Conservation (phyloP, 2,888 invertebrate genomes). For the Marasmarcha lunaedactyla region DNA sequence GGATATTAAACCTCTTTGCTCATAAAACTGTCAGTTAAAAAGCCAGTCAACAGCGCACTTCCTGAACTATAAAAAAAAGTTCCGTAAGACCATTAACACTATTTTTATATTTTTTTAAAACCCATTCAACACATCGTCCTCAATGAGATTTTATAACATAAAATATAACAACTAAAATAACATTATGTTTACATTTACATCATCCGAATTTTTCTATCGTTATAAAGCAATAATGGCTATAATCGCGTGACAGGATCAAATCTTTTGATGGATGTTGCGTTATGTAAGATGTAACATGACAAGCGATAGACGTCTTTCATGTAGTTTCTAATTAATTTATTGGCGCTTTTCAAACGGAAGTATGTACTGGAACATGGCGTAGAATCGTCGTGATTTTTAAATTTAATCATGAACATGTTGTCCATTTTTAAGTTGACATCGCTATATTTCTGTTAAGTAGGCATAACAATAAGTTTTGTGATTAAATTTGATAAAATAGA, state of each 20-base stretch:
- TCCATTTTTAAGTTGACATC: too few species aligned
- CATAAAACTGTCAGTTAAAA: conserved; percentile 60
- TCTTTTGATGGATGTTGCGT: conserved; percentile 21
- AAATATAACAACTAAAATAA: conserved; percentile 47
- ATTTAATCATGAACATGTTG: too few species aligned
- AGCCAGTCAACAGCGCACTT: conserved; percentile 49
- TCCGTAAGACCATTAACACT: conserved; percentile 54
- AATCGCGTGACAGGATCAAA: conserved; percentile 26
- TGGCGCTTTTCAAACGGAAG: conserved; percentile 58
- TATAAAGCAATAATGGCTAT: conserved; percentile 26
- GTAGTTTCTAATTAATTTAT: conserved; percentile 57
- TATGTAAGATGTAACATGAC: conserved; percentile 31
- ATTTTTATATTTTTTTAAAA: conserved; percentile 48
- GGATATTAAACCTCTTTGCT: conserved; percentile 61
- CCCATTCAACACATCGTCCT: conserved; percentile 62
- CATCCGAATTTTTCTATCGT: conserved; percentile 51
- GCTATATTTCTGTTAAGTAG: too few species aligned
- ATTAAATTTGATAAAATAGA: too few species aligned
- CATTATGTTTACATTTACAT: conserved; percentile 49
- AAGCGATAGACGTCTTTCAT: conserved; percentile 63
- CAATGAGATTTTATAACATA: conserved; percentile 57
- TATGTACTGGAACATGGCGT: conserved; percentile 19
- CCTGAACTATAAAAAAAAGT: conserved; percentile 54
- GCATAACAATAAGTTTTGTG: not conserved
- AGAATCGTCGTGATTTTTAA: conserved; percentile 32